Conservation (phyloP, 2,888 invertebrate genomes). For the Chorisops tibialis region DNA sequence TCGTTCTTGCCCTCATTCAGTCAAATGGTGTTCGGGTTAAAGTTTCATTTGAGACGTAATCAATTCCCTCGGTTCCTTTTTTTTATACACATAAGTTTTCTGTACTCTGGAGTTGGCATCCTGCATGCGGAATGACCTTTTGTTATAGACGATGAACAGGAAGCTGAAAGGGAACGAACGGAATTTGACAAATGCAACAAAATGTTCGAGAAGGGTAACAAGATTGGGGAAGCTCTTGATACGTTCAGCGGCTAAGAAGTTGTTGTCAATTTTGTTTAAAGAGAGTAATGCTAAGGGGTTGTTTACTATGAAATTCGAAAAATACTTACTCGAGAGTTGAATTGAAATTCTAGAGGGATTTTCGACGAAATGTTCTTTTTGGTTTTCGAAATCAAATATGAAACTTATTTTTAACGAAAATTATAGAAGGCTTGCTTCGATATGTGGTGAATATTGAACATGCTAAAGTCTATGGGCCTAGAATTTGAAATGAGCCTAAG, state of each 20-base stretch:
- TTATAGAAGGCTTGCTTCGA: too few relatives aligned
- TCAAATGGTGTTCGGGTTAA: conserved; percentile 25
- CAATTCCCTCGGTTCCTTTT: conserved; percentile 17
- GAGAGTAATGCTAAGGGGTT: conserved; percentile 20
- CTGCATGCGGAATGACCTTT: conserved; percentile 18
- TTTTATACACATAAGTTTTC: background rate
- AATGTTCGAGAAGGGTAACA: background rate
- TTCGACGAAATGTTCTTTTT: conserved; percentile 14
- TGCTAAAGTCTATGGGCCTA: too few relatives aligned
- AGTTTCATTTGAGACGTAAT: conserved; percentile 23
- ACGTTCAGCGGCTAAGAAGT: conserved; percentile 10
- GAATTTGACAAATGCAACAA: conserved; percentile 19
- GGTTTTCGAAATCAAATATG: conserved; percentile 10
- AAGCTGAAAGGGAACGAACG: background rate
- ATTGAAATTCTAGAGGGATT: conserved; percentile 1
- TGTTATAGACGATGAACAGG: conserved; percentile 3
- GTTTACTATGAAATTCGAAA: conserved; percentile 13
- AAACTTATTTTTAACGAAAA: background rate
- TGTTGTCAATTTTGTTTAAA: conserved; percentile 21
- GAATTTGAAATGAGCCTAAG: too few relatives aligned
- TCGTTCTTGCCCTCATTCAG: conserved; percentile 14
- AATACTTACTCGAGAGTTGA: conserved; percentile 3
- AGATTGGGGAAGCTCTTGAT: too few relatives aligned
- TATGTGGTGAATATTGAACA: too few relatives aligned
- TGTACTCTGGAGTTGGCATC: background rate